Evolutionary conservation across 2,113 vertebrate species (phyloP), one percentile per base, ranked within the genome.

Genomic region (Plecotus auritus): DNA sequence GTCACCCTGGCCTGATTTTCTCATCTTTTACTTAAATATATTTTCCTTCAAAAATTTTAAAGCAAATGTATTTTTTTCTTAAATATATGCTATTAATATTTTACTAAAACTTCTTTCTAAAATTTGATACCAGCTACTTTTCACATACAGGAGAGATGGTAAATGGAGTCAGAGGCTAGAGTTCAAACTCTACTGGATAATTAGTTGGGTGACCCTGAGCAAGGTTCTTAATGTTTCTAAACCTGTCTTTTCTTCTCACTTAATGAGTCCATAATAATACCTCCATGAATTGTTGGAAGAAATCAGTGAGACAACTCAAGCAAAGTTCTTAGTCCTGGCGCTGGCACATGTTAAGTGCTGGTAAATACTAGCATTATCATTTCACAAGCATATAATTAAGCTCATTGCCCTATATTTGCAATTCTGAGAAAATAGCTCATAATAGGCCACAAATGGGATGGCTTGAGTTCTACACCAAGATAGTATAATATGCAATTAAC

Each of bases 401-500:
- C 49, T 95, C 84, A 70, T 87, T 93, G 56, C 86, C 14, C 45
- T 93, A 89, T 45, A 93, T 86, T 95, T 88, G 40, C 66, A 95
- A 93, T 56, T 66, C 89, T 94, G 78, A 96, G 84, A 97, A 96
- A 93, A 95, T 64, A 61, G 20, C 85, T 94, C 92, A 82, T 95
- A 81, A 91, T 95, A 76, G 76, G 64, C 45, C 49, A 54, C 49
- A 37, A 30, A 7, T 86, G 74, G 82, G 14, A 96, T 56, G 11
- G 7, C 87, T 80, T n/a, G 80, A 95, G 7, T 78, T 88, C 76
- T 47, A 49, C 80, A 96, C 61, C 16, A 92, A 93, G 77, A 92
- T 13, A 72, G 28, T 74, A 74, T 42, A 59, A 82, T 77, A 87
- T 90, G 56, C 40, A 88, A 96, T 85, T 84, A 82, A 93, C 61